Percentiles rank a stretch among this genome's conserved stretches.
Evolutionary conservation across 2,113 vertebrate species (phyloP).

Genomic region (Pygathrix nemaeus): DNA sequence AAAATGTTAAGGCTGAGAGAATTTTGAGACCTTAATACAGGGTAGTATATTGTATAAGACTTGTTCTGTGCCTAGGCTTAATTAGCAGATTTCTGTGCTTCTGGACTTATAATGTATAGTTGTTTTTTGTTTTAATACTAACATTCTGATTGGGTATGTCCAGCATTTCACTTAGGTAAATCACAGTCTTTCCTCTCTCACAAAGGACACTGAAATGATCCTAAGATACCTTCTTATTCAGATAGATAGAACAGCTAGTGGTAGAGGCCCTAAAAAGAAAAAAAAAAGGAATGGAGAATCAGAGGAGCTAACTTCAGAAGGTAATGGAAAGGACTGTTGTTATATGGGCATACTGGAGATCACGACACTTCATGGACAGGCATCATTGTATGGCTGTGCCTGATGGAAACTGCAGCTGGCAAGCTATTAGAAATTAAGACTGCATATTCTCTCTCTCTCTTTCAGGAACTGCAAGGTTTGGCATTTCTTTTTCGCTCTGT

Average conservation of each 20-base stretch:
- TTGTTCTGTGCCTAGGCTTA: constrained; percentile 24
- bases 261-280: neutral
- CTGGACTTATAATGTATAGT: neutral
- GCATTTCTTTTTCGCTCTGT: neutral
- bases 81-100: neutral
- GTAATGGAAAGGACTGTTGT: neutral
- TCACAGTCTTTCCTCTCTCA: neutral
- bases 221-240: constrained; percentile 2
- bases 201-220: constrained; percentile 19
- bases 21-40: constrained; percentile 27
- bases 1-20: neutral
- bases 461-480: neutral
- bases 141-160: neutral
- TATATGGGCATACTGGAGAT: neutral
- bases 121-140: constrained; percentile 11
- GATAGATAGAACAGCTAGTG: neutral
- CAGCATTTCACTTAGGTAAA: neutral
- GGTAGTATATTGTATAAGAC: neutral
- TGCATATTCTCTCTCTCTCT: neutral
- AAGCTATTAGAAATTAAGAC: neutral
- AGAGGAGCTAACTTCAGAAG: neutral
- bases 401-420: neutral
- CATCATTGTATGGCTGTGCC: neutral
- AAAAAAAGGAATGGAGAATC: neutral
- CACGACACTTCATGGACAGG: neutral